Percentiles rank a stretch among this genome's conserved stretches.
These are phyloP conservation scores for Agonopterix alstromeriana DNA, from an alignment of 2,888 invertebrate genomes.

Conservation along the genomic window DNA sequence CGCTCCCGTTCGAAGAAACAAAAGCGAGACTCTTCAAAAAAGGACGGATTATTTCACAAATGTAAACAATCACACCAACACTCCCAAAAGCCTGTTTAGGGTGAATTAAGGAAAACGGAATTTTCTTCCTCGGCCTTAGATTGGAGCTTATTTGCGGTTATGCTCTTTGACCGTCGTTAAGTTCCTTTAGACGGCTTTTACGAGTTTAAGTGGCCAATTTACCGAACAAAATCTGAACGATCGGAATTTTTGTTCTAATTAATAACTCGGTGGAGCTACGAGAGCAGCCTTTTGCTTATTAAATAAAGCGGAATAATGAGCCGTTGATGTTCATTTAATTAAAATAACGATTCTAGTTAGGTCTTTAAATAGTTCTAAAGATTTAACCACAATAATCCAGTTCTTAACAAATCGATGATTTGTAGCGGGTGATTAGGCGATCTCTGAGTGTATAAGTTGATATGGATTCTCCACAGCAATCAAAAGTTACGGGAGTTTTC, in stretches of 20 bases:
- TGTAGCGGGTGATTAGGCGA: conserved; percentile 59
- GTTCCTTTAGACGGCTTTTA: conserved; percentile 71
- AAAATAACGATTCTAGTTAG: conserved; percentile 23
- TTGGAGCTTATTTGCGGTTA: conserved; percentile 76
- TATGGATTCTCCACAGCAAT: conserved; percentile 64
- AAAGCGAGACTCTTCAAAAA: conserved; percentile 34
- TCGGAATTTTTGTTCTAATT: conserved; percentile 74
- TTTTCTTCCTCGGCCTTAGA: conserved; percentile 66
- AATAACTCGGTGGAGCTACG: conserved; percentile 58
- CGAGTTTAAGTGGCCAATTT: conserved; percentile 75
- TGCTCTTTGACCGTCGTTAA: conserved; percentile 77
- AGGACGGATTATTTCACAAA: conserved; percentile 53
- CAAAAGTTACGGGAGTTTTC: conserved; percentile 73
- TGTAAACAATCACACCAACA: conserved; percentile 60
- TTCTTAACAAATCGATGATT: background rate
- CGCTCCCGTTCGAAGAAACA: conserved; percentile 10
- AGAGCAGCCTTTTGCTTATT: conserved; percentile 51
- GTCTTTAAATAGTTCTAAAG: conserved; percentile 6
- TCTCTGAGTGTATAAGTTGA: conserved; percentile 60
- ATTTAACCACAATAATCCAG: background rate
- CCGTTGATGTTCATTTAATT: conserved; percentile 45
- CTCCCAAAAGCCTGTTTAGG: conserved; percentile 61
- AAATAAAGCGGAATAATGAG: conserved; percentile 57
- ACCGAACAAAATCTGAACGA: conserved; percentile 70
- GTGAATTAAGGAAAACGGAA: conserved; percentile 71